These are phyloP conservation scores for Chiloscyllium plagiosum DNA, from an alignment of 2,113 vertebrate species.

Conservation along the genomic window DNA sequence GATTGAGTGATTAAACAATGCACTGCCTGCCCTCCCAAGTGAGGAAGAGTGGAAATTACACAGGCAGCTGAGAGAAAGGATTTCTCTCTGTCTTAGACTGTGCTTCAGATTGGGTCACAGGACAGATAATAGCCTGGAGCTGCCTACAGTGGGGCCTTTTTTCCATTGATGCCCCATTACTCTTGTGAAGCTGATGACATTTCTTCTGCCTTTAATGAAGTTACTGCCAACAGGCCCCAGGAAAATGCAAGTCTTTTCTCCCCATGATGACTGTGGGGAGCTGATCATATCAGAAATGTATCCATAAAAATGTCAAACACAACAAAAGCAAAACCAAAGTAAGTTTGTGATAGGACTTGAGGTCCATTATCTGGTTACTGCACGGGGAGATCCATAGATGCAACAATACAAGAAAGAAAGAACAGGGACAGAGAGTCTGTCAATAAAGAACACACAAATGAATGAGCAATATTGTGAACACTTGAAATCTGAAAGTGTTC, in stretches of 20 bases:
- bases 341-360: background rate
- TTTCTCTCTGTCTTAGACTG: constrained; percentile 40
- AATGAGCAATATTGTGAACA: too few species aligned
- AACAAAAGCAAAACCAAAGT: constrained; percentile 36
- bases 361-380: background rate
- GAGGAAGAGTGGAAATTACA: constrained; percentile 47
- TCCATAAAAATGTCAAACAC: constrained; percentile 40
- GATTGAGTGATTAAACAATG: constrained; percentile 50
- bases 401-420: background rate
- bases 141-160: constrained; percentile 38
- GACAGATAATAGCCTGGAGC: constrained; percentile 34
- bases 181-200: constrained; percentile 51
- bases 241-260: constrained; percentile 46
- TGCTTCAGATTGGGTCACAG: constrained; percentile 44
- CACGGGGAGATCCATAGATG: background rate
- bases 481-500: too few species aligned
- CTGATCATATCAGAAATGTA: background rate
- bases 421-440: background rate
- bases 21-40: constrained; percentile 43
- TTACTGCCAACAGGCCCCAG: constrained; percentile 46
- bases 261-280: background rate
- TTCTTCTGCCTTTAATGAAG: constrained; percentile 53
- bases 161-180: constrained; percentile 49
- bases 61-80: constrained; percentile 41
- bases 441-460: too few species aligned